Evolutionary conservation across 2,113 vertebrate species (phyloP), one percentile per base, ranked within the genome.

Genomic region (Tachuris rubrigastra): DNA sequence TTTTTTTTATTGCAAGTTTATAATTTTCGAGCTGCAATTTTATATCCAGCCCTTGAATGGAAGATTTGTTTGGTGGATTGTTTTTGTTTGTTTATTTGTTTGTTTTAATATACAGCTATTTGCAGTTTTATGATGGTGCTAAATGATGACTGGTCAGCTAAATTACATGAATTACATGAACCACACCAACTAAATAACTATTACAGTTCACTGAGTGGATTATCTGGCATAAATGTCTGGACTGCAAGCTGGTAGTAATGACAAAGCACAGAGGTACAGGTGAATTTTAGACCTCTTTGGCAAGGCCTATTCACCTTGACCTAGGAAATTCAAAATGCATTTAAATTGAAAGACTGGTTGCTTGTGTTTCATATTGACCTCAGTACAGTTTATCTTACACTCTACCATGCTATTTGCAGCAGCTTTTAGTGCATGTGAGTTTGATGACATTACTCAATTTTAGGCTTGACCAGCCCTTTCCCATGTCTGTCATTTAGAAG

Each of bases 401-500:
- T 53, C 33, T 71, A 65, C 44, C 41, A 31, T 25, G 74, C 37
- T 63, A 39, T 73, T n/a, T 82, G 46, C 62, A 73, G 53, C 20
- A 63, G 68, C 72, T 94, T 89, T 96, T 84, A 93, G 60, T 41
- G 73, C 37, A 49, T 9, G 25, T 3, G 3, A 60, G 52, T 65
- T 86, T 84, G 65, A 75, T 69, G 91, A 60, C 83, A 81, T 84
- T 94, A 78, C 79, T 37, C 63, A 33, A 49, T 95, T 94, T 93
- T 92, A 93, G 39, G 83, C 68, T 49, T 93, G 79, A 92, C 37
- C 82, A 86, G 10, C 28, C 8, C 35, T 77, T 60, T 95, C 50
- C 44, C 12, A 14, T 5, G 44, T 78, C 37, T 74, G 59, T 81
- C 50, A 80, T 92, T 94, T 87, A 80, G 73, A 44, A 93, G 44